Evolutionary conservation across 2,113 vertebrate species (phyloP).

Genomic region (Asarcornis scutulata): DNA sequence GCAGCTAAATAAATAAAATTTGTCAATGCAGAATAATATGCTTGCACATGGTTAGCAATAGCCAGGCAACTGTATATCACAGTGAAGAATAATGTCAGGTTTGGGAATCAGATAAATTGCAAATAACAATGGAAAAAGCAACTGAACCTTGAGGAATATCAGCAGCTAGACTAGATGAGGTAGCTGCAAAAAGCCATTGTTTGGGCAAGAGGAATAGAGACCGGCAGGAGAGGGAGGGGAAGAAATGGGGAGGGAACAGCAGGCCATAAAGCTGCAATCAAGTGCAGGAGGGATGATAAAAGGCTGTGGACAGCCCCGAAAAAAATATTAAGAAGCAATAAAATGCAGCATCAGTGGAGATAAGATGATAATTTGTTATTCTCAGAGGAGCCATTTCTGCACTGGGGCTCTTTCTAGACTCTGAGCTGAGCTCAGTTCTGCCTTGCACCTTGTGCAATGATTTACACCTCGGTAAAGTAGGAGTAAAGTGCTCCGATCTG

Average conservation of each 20-base stretch:
- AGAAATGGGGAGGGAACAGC: background rate
- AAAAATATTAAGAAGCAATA: constrained; percentile 63
- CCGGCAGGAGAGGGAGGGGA: background rate
- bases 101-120: constrained; percentile 77
- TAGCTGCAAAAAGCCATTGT: constrained; percentile 21
- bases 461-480: background rate
- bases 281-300: constrained; percentile 37
- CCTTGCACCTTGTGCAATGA: background rate
- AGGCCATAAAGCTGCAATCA: constrained; percentile 6
- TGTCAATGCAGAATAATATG: constrained; percentile 51
- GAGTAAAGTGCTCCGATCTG: background rate
- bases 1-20: constrained; percentile 46
- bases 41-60: constrained; percentile 52
- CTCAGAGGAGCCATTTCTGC: constrained; percentile 19
- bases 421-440: background rate
- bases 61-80: constrained; percentile 26
- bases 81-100: constrained; percentile 62
- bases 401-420: background rate
- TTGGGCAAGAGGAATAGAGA: background rate
- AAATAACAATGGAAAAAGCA: constrained; percentile 69
- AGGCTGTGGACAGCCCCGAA: background rate
- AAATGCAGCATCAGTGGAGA: constrained; percentile 43
- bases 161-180: constrained; percentile 15
- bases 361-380: constrained; percentile 59
- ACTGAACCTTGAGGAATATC: constrained; percentile 65